A percentile compares a stretch with the other conserved stretches of the same genome.
Conservation (phyloP, 2,113 vertebrate genomes). For the Hyaena hyaena region DNA sequence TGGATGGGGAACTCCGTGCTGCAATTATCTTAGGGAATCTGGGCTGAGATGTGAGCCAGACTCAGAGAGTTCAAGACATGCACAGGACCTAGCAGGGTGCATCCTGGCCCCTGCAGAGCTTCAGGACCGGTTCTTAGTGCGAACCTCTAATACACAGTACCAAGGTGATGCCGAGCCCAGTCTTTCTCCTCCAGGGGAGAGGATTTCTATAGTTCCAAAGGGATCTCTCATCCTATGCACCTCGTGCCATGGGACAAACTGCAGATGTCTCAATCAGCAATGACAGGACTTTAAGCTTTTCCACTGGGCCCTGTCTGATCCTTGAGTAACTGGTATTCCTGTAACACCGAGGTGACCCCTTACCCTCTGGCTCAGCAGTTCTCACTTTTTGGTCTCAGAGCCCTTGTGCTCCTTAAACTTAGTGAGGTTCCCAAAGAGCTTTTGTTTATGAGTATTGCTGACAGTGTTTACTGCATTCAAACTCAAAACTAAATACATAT, state of each 20-base stretch:
- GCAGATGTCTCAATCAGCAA: neutral
- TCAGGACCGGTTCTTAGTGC: neutral
- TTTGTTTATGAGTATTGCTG: neutral
- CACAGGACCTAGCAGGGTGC: neutral
- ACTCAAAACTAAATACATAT: conserved; percentile 50
- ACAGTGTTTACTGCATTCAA: neutral
- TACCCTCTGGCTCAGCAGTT: neutral
- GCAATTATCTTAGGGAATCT: neutral
- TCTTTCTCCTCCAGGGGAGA: neutral
- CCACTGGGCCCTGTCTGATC: neutral
- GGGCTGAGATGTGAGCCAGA: neutral
- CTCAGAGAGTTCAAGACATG: neutral
- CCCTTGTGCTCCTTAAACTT: neutral
- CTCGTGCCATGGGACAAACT: neutral
- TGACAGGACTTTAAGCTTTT: neutral
- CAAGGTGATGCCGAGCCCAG: neutral
- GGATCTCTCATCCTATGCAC: neutral
- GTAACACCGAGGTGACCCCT: neutral
- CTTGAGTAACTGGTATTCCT: neutral
- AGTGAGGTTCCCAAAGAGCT: neutral
- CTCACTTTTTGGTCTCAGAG: neutral
- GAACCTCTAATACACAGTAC: neutral
- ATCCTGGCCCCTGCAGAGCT: neutral
- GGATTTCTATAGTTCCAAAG: conserved; percentile 22
- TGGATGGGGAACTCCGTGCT: neutral